A percentile compares a stretch with the other conserved stretches of the same genome.
phyloP scores from a whole-genome alignment of 2,888 invertebrate species.

The Tineola bisselliella region DNA sequence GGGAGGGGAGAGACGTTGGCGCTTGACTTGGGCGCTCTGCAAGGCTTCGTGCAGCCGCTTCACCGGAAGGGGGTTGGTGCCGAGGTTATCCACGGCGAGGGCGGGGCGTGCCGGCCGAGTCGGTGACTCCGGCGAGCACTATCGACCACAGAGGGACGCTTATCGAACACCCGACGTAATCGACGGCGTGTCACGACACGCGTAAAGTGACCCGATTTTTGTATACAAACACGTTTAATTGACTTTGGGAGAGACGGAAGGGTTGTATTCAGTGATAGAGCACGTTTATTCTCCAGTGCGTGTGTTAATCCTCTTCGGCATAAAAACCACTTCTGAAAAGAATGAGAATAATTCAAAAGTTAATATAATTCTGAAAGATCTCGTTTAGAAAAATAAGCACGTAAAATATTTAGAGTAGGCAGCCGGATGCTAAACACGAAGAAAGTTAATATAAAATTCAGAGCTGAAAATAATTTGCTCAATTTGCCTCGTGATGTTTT shows the following conservation, averaged over 20 bases:
- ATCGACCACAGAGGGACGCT: conserved; percentile 25
- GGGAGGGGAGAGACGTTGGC: conserved; percentile 70
- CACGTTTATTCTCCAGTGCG: conserved; percentile 47
- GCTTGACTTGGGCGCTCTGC: conserved; percentile 69
- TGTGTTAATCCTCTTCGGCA: conserved; percentile 39
- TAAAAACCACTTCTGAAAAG: conserved; percentile 55
- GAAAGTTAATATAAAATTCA: conserved; percentile 15
- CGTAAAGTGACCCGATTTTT: background rate
- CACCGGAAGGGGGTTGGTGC: conserved; percentile 65
- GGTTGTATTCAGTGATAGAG: conserved; percentile 34
- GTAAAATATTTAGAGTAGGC: conserved; percentile 23
- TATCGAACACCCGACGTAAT: background rate
- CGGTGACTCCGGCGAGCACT: conserved; percentile 66
- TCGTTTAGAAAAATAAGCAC: conserved; percentile 7
- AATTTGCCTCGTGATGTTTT: conserved; percentile 16
- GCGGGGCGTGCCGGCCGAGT: conserved; percentile 49
- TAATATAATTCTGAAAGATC: conserved; percentile 4
- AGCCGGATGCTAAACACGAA: conserved; percentile 25
- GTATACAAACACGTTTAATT: conserved; percentile 28
- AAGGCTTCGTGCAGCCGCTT: conserved; percentile 71
- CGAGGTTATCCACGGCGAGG: conserved; percentile 68
- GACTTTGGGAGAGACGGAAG: conserved; percentile 26
- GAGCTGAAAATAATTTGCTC: conserved; percentile 8
- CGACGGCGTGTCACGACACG: conserved; percentile 30
- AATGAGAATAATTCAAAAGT: conserved; percentile 27